Evolutionary conservation across 2,797 vertebrate species (phyloP).

Genomic region (Gallinago solitaria): DNA sequence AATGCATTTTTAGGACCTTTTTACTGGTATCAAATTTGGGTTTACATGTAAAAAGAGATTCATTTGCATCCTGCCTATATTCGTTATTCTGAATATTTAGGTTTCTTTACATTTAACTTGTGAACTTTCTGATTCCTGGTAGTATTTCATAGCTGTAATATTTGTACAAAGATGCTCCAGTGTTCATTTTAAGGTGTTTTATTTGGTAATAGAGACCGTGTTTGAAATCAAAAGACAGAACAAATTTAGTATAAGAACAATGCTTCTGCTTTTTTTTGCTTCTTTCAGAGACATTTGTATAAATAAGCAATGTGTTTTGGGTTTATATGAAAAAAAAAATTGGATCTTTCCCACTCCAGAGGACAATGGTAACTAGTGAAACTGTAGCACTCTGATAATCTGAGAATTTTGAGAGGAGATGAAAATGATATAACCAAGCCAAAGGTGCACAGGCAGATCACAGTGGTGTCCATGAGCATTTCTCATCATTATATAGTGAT

Average conservation of each 20-base stretch:
- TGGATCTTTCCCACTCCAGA: neutral
- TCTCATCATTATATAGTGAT: fast-evolving
- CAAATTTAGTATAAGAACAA: neutral
- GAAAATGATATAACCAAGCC: neutral
- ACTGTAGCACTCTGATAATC: neutral
- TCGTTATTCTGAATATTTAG: neutral
- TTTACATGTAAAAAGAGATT: neutral
- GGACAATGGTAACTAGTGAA: neutral
- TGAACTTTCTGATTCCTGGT: neutral
- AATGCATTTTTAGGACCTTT: neutral
- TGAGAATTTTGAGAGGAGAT: neutral
- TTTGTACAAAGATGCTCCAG: neutral
- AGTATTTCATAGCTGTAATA: neutral
- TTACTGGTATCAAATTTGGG: neutral
- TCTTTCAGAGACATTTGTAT: neutral
- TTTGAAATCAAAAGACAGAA: neutral
- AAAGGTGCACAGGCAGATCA: neutral
- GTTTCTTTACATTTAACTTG: neutral
- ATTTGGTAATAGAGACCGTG: neutral
- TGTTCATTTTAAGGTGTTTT: neutral
- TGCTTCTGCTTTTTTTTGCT: neutral
- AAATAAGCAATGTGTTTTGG: neutral
- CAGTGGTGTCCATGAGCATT: neutral
- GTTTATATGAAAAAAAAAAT: neutral
- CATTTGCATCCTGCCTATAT: neutral